Base-by-base conservation (phyloP, 2,888 invertebrate species). In the Rotaria magnacalcarata region DNA sequence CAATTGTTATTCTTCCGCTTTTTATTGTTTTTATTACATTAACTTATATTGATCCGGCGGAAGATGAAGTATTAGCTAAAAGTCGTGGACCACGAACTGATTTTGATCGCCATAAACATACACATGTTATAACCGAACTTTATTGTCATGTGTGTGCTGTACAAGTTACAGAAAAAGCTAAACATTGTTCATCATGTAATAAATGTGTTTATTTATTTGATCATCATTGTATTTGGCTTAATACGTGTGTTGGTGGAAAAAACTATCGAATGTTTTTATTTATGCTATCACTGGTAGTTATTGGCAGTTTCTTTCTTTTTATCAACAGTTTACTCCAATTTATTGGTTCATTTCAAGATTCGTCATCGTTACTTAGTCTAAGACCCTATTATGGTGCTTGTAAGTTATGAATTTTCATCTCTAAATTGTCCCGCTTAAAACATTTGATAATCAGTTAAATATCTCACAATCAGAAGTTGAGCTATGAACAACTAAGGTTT, bases 221-320 rank as follows among this genome's bases (percentile, higher is more conserved):
- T 67, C 67, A 67, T 67, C 67, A 67, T 34, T 67, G 67, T 67
- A 14, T 67, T 14, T 67, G 67, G 67, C 27, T 67, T 27, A 67
- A 67, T 67, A 67, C 67, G 6, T 67, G 67, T 67, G 34, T 67
- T 14, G 67, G 67, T 14, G 67, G 67, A 67, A 67, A 67, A 67
- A 67, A 67, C 16, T 67, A 67, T 67, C 67, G 67, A 34, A 4
- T 34, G 10, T 67, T 67, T 19, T 34, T 67, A 1, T 67, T 24
- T 11, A 67, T 67, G 67, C 34, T 67, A 34, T 67, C 27, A 16
- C 24, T 67, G 5, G 14, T 34, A 5, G 67, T 67, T 67, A 27
- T 27, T 27, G 67, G 67, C 11, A 67, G 34, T 34, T 67, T 67
- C 16, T 34, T 67, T 67, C 4, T 67, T 14, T 67, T 67, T 34